Base-by-base conservation (phyloP, 30 jellyfish, hydroid and myxozoan species). In the Hydra vulgaris region DNA sequence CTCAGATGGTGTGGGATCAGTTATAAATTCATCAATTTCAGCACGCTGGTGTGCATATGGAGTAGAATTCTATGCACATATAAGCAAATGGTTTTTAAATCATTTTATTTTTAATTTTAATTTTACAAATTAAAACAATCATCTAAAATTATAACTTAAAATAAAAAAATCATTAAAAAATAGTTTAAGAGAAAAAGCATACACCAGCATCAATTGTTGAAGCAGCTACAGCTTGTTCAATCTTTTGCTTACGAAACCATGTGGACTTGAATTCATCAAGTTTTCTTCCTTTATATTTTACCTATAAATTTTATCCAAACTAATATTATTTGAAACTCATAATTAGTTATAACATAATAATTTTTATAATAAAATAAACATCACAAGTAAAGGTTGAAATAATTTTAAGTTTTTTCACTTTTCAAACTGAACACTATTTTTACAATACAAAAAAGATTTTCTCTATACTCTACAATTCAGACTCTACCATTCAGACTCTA, bases 241-340 rank as follows among this genome's bases (percentile, higher is more conserved):
- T 87, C 74, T 75, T 73, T 80, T 89, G 96, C 40, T 72, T 91
- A 40, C 96, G 77, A 73, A 91, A 91, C 98, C 98, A 91, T 1
- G 98, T 70, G 0, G 98, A 91, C 73, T 91, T 91, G 88, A 86
- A 91, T 68, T 91, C 95, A 66, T 91, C 98, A 27, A 91, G 92
- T 70, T 91, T 91, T 70, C 79, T 79, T 21, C 98, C 98, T 74
- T 91, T 91, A 84, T 91, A 91, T 54, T 88, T 83, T 8, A 91
- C 98, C 98, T 91, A 53, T n/a, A 75, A 73, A 0, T 5, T 40
- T 40, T 40, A 3, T 5, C 12, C 5, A 23, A 76, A 73, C 12
- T 12, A 40, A 12, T 40, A 40, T 40, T 40, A 5, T n/a, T n/a
- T n/a, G n/a, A 56, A 56, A n/a, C n/a, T n/a, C n/a, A n/a, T n/a